phyloP scores from a whole-genome alignment of 2,797 vertebrate genomes.

The Bucorvus abyssinicus region DNA sequence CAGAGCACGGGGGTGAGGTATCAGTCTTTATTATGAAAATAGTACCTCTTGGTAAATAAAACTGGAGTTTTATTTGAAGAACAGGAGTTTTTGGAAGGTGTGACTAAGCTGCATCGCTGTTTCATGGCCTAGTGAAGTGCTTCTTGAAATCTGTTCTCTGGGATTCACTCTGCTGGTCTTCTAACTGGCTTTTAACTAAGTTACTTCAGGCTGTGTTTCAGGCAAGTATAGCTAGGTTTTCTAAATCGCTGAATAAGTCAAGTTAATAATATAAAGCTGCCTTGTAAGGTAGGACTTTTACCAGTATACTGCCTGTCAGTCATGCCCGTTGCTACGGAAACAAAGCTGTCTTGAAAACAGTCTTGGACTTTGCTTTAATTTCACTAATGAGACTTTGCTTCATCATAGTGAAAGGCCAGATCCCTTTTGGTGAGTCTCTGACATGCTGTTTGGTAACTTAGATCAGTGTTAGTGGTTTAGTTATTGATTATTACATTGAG shows the following conservation, averaged over 20 bases:
- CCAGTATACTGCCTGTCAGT: constrained; percentile 11
- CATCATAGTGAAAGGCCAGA: background rate
- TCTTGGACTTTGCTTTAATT: constrained; percentile 63
- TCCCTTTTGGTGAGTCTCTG: constrained; percentile 2
- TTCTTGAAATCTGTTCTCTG: background rate
- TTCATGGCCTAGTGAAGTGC: background rate
- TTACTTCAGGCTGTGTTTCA: constrained; percentile 30
- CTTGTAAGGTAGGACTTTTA: constrained; percentile 47
- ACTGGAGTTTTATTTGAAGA: background rate
- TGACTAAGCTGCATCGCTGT: background rate
- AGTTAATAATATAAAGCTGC: constrained; percentile 41
- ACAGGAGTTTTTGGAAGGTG: background rate
- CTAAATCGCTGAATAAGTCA: constrained; percentile 38
- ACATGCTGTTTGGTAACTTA: background rate
- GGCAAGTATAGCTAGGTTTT: background rate
- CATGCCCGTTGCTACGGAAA: constrained; percentile 36
- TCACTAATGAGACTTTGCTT: constrained; percentile 43
- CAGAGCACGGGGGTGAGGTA: background rate
- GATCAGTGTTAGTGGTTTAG: background rate
- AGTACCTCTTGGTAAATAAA: background rate
- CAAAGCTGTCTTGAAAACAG: constrained; percentile 54
- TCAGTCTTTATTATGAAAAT: background rate
- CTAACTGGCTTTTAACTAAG: constrained; percentile 13
- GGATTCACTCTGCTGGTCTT: background rate
- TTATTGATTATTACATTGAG: background rate